phyloP scores from a whole-genome alignment of 2,113 vertebrate species.

The Scalopus aquaticus region DNA sequence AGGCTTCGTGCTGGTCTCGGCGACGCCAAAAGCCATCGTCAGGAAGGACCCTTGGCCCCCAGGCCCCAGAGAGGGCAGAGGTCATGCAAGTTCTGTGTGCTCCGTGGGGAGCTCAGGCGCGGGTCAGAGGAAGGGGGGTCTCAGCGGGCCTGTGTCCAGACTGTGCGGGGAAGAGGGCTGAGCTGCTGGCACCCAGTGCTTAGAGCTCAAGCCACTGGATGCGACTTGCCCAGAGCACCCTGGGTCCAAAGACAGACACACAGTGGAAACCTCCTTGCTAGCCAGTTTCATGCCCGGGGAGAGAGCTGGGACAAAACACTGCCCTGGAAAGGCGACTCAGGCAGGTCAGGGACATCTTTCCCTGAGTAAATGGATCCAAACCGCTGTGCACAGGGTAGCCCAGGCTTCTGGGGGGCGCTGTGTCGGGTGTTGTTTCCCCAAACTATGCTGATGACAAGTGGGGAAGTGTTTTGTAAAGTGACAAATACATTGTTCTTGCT shows the following conservation, averaged over 20 bases:
- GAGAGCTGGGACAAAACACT: accelerated
- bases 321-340: not conserved
- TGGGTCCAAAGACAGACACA: no score
- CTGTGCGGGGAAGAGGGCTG: no score
- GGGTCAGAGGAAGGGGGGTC: not conserved
- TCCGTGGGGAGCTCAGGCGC: not conserved
- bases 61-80: not conserved
- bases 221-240: not conserved
- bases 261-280: no score
- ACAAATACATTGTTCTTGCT: accelerated
- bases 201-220: no score
- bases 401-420: accelerated
- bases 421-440: not conserved
- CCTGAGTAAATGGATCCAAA: not conserved
- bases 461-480: not conserved
- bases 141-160: not conserved
- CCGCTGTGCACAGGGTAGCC: accelerated
- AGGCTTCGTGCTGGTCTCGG: no score
- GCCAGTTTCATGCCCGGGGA: not conserved
- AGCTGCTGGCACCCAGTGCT: no score
- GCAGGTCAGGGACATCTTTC: accelerated
- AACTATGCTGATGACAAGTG: not conserved
- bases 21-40: no score
- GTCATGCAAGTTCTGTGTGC: accelerated
- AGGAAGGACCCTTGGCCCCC: not conserved